Percentiles rank a stretch among this genome's conserved stretches.
Conservation (phyloP, 2,797 vertebrate genomes). For the Hypotaenidia okinawae region DNA sequence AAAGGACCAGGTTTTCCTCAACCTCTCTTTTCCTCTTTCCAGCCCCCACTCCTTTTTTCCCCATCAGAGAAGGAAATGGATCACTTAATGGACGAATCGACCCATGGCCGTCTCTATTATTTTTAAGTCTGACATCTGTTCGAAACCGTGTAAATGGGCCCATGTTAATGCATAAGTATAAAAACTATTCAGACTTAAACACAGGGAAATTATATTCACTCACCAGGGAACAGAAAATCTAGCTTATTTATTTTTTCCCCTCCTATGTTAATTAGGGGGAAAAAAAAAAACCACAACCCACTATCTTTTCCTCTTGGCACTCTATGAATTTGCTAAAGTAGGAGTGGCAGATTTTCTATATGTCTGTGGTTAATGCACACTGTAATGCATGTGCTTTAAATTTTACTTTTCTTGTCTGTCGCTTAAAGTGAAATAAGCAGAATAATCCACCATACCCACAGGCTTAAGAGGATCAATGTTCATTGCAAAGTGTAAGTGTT, state of each 20-base stretch:
- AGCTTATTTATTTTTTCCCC: not conserved
- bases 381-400: not conserved
- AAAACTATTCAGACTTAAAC: conserved; percentile 35
- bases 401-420: not conserved
- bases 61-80: not conserved
- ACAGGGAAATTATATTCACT: conserved; percentile 14
- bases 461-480: not conserved
- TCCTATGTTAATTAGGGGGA: not conserved
- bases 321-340: not conserved
- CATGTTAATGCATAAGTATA: not conserved
- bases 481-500: not conserved
- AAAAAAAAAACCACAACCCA: no score
- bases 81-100: not conserved
- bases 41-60: fast-evolving
- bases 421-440: not conserved
- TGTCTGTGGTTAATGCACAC: not conserved
- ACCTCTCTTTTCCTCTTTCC: not conserved
- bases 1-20: not conserved
- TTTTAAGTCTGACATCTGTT: conserved; percentile 20
- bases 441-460: not conserved
- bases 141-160: not conserved
- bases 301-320: not conserved
- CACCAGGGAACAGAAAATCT: not conserved
- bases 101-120: not conserved
- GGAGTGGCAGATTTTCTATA: not conserved